Base-by-base conservation (phyloP, 2,888 invertebrate species). In the Cataglyphis cursor region DNA sequence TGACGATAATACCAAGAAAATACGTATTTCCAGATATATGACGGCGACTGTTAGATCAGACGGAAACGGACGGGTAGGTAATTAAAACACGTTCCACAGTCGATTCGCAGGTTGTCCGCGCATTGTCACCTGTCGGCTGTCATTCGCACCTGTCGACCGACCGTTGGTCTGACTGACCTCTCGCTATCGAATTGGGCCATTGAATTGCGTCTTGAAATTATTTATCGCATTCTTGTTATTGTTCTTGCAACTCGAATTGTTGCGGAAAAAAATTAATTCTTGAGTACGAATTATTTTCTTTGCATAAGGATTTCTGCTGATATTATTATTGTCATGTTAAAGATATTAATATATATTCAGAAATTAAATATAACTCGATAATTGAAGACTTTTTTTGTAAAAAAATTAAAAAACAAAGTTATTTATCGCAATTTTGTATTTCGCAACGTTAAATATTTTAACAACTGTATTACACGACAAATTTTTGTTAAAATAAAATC, bases 91-190 rank as follows among this genome's bases (percentile, higher is more conserved):
- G 54, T 75, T 75, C 64, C 68, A 48, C 24, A 57, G 57, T 70
- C 68, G 61, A 57, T 38, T 70, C 44, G n/a, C 57, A 64, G 31
- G 68, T 81, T 61, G 61, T 38, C 81, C 65, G 48, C 44, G 24
- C 66, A 70, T 82, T 82, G 82, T 84, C 84, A 84, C 84, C 82
- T 84, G 83, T 84, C 81, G 68, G 12, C 38, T 72, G 68, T 48
- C 68, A 66, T 62, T 70, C 18, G 75, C 84, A 84, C 70, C 84
- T 84, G 82, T 75, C 82, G 54, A 28, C 28, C 18, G 38, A 28
- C 66, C 10, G 41, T 48, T 21, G n/a, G 18, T 44, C 28, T 44
- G 21, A 44, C 64, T 80, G 54, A 62, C 68, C 59, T 12, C 31
- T 78, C 31, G 18, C 21, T 41, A 18, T 44, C 12, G 54, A 68